A percentile compares a stretch with the other conserved stretches of the same genome.
phyloP scores from a whole-genome alignment of 2,888 invertebrate species.

The Phania funesta region DNA sequence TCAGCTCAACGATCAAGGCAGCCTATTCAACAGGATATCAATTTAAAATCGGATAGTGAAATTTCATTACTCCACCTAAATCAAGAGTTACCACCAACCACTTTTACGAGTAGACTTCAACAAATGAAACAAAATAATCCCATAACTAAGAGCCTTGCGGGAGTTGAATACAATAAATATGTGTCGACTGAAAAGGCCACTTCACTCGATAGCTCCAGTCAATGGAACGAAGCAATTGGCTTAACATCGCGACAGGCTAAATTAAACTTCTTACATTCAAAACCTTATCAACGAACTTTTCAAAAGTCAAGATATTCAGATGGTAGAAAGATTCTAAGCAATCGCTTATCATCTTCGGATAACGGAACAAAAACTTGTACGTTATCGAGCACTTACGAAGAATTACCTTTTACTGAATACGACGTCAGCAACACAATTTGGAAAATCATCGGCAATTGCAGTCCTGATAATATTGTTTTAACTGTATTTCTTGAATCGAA shows the following conservation, averaged over 20 bases:
- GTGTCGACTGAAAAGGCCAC: background rate
- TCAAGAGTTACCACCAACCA: background rate
- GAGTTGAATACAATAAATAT: background rate
- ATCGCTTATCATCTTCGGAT: background rate
- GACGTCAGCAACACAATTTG: background rate
- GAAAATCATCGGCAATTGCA: constrained; percentile 1
- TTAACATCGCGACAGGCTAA: too few relatives aligned
- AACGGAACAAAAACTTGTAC: background rate
- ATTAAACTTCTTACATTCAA: background rate
- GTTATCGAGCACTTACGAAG: background rate
- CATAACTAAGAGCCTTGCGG: too few relatives aligned
- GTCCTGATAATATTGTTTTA: constrained; percentile 13
- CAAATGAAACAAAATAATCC: too few relatives aligned
- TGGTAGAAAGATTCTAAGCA: background rate
- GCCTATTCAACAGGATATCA: background rate
- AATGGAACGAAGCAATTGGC: too few relatives aligned
- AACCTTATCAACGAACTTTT: background rate
- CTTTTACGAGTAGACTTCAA: too few relatives aligned
- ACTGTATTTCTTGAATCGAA: constrained; percentile 28
- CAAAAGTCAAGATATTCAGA: background rate
- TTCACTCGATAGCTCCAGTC: too few relatives aligned
- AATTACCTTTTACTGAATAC: background rate
- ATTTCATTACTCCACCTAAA: background rate
- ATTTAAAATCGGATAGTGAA: background rate
- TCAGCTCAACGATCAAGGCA: background rate